Evolutionary conservation across 2,797 vertebrate genomes (phyloP), one percentile per base, ranked within the genome.

Genomic region (Melanotaenia parkinsoni): DNA sequence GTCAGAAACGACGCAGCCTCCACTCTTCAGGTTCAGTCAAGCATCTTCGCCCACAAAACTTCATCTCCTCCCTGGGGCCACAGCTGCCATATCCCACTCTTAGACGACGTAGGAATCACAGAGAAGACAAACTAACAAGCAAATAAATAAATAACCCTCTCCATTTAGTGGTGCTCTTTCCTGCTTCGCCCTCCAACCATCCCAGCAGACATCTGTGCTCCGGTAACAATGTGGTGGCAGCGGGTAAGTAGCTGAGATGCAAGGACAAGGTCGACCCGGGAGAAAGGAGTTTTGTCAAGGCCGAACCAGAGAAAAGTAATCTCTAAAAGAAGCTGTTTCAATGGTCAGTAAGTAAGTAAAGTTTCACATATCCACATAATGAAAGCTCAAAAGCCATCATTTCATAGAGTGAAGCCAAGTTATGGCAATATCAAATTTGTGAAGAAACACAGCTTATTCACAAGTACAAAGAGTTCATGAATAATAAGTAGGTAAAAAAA

Each of bases 401-500:
- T 76, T 64, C 26, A 59, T 56, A 77, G 62, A 71, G 67, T 78
- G 28, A 54, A 11, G 1, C 11, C 58, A 58, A 69, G 18, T 69
- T 80, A 79, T 53, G 57, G 72, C 20, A 20, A 67, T 73, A 51
- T 86, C 50, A 70, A 61, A 74, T 74, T 63, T 64, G 58, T 51
- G 56, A 64, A 22, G 83, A 77, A 87, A 88, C 77, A 87, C 86
- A 82, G 80, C 83, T 71, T 72, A 76, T 85, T 86, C 77, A 72
- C 84, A 89, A 86, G 85, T 76, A 89, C 72, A 7, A 43, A 74
- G 72, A 86, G 80, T 65, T 88, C 82, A 93, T 93, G 90, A 92
- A 93, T 93, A 93, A 87, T 89, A 88, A 89, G 88, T 73, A 90
- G 89, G 80, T 87, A 80, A n/a, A 62, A 62, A 79, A 79, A 60